Evolutionary conservation across 1,140 invertebrate species (phyloP).

Genomic region (Oedothorax gibbosus): DNA sequence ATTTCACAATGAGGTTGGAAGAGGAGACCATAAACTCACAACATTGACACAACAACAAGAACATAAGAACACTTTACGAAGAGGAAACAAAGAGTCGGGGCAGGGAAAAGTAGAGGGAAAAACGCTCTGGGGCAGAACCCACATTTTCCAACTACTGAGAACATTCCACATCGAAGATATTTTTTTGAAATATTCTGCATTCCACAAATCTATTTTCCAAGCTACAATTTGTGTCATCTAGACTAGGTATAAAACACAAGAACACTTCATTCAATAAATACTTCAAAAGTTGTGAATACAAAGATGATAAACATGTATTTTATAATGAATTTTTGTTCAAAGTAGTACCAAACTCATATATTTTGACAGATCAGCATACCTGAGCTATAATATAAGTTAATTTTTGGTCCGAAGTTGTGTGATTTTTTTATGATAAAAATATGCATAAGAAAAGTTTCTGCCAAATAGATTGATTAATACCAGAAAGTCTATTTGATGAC

Average conservation of each 20-base stretch:
- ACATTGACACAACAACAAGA: neutral
- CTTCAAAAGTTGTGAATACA: neutral
- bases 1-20: conserved; percentile 29
- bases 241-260: conserved; percentile 27
- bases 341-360: neutral
- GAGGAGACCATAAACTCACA: conserved; percentile 6
- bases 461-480: neutral
- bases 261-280: conserved; percentile 27
- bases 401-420: neutral
- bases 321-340: neutral
- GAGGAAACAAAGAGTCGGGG: neutral
- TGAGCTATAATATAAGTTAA: neutral
- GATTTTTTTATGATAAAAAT: neutral
- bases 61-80: neutral
- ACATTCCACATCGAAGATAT: conserved; percentile 1
- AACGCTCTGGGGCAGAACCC: conserved; percentile 3
- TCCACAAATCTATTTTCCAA: neutral
- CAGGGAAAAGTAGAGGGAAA: conserved; percentile 6
- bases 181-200: neutral
- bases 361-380: neutral
- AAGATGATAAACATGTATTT: neutral
- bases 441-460: neutral
- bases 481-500: neutral
- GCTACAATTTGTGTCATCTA: conserved; percentile 21
- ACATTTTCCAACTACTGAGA: neutral